Evolutionary conservation across 2,113 vertebrate species (phyloP), one percentile per base, ranked within the genome.

Genomic region (Promerops cafer): DNA sequence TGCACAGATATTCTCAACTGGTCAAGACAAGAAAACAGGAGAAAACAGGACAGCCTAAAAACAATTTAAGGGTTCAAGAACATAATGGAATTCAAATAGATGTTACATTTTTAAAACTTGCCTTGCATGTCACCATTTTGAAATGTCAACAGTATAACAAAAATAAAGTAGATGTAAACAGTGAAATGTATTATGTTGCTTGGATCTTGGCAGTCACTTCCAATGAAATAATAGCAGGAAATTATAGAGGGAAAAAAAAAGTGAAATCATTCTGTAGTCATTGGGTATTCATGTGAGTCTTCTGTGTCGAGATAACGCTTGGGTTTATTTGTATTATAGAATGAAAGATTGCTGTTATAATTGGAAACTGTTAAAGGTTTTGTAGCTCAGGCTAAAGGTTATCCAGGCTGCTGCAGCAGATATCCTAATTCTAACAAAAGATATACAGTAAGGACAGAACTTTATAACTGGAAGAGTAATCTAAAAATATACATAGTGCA

Each of bases 151-250:
- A 74, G 42, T 42, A 44, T 44, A 88, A 93, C 94, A 95, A 96
- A 96, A 97, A 89, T 87, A 88, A 96, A 84, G n/a, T 72, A 82
- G 75, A 94, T 87, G 78, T 94, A 96, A 97, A 95, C 95, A 94
- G 80, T 64, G 80, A 83, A 63, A 94, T 83, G 86, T 92, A 89
- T 95, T 95, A 74, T 78, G 85, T 88, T 95, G 83, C 44, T 95
- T 89, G 50, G 54, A 94, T 93, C 89, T 97, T 96, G 97, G 95
- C 97, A 83, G 90, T 49, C 56, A n/a, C 20, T 47, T 63, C 80
- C 28, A 80, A 49, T 71, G 65, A 96, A 97, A 98, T 95, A 97
- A 98, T 97, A 90, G 94, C 92, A 97, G 97, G 97, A 98, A 97
- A 97, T 95, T 76, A 81, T 86, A 90, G 89, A 82, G 71, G 21